A percentile compares a stretch with the other conserved stretches of the same genome.
These are phyloP conservation scores for Leptinotarsa texana DNA, from an alignment of 1,140 invertebrate genomes.

Conservation along the genomic window DNA sequence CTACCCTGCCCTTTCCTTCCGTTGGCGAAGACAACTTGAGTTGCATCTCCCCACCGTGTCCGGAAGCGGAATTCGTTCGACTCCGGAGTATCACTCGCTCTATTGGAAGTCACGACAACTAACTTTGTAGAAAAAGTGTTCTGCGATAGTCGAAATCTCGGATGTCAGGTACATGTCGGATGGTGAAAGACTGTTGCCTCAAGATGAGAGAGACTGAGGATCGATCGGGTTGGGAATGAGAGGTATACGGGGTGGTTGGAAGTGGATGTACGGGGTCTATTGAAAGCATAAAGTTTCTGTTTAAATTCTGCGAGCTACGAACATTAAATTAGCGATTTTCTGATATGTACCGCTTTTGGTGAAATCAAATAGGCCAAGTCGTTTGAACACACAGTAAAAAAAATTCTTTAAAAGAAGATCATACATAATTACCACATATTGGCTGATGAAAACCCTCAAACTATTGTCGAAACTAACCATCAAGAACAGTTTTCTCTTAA, in stretches of 20 bases:
- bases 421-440: too few species aligned
- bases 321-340: too few species aligned
- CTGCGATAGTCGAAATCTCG: not conserved
- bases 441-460: too few species aligned
- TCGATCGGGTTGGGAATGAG: not conserved
- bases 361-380: too few species aligned
- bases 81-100: constrained; percentile 24
- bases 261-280: not conserved
- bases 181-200: not conserved
- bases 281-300: too few species aligned
- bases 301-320: too few species aligned
- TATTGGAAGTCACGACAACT: constrained; percentile 14
- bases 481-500: too few species aligned
- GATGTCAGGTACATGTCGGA: constrained; percentile 12
- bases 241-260: not conserved
- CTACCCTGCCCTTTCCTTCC: not conserved
- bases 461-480: too few species aligned
- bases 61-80: constrained; percentile 13
- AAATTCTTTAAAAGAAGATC: too few species aligned
- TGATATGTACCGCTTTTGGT: too few species aligned
- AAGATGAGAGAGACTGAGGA: not conserved
- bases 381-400: too few species aligned
- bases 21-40: not conserved
- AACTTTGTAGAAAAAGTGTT: constrained; percentile 11
- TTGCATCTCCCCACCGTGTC: constrained; percentile 8